Conservation (phyloP, 2,113 vertebrate genomes). For the Otolemur garnettii region DNA sequence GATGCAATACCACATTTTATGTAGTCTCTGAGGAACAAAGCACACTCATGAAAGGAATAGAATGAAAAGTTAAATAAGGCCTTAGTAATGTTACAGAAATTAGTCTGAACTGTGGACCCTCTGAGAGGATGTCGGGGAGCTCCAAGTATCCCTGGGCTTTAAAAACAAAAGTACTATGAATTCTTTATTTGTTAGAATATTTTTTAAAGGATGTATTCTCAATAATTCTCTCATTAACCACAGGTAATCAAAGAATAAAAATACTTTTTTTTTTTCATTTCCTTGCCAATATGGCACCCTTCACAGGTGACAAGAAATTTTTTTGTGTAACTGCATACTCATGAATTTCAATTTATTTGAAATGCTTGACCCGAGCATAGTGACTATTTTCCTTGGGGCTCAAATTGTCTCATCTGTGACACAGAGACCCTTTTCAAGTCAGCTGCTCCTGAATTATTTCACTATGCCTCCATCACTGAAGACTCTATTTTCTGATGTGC, state of each 20-base stretch:
- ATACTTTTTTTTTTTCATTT: background rate
- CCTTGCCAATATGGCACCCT: background rate
- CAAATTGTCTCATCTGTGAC: background rate
- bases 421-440: background rate
- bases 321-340: background rate
- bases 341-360: background rate
- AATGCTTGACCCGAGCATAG: background rate
- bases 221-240: background rate
- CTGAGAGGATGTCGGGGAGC: background rate
- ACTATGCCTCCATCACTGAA: background rate
- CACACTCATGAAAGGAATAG: background rate
- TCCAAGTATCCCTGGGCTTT: background rate
- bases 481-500: background rate
- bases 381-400: background rate
- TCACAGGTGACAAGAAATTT: background rate
- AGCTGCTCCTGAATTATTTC: background rate
- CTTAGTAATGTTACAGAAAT: background rate
- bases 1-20: background rate
- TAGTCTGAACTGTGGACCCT: background rate
- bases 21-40: background rate
- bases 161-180: background rate
- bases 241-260: background rate
- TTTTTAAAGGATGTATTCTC: background rate
- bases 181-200: background rate
- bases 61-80: background rate